These are phyloP conservation scores for Aplocera efformata DNA, from an alignment of 2,888 invertebrate species.

Conservation along the genomic window DNA sequence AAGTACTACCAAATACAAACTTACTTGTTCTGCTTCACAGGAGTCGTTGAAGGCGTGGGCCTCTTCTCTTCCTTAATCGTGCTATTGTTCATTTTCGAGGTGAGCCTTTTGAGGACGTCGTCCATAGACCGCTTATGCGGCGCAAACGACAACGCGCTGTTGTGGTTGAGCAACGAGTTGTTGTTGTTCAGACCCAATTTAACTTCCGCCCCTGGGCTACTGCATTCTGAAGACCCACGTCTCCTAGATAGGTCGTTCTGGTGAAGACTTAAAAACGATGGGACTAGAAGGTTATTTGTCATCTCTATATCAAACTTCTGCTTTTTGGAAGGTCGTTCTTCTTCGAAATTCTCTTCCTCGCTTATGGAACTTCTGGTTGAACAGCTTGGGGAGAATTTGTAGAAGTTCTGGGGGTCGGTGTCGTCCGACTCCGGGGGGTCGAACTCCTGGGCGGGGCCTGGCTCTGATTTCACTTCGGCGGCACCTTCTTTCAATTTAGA, in stretches of 20 bases:
- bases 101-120: slow-evolving; percentile 92
- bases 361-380: slow-evolving; percentile 73
- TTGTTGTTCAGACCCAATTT: slow-evolving; percentile 84
- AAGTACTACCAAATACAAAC: too few relatives aligned
- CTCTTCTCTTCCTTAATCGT: slow-evolving; percentile 86
- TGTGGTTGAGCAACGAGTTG: slow-evolving; percentile 83
- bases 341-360: slow-evolving; percentile 82
- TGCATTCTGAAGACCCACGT: slow-evolving; percentile 85
- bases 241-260: slow-evolving; percentile 74
- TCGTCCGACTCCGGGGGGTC: slow-evolving; percentile 68
- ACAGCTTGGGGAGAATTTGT: slow-evolving; percentile 73
- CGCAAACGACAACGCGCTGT: slow-evolving; percentile 73
- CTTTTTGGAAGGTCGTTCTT: slow-evolving; percentile 82
- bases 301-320: slow-evolving; percentile 82
- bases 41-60: slow-evolving; percentile 85
- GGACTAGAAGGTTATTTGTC: slow-evolving; percentile 81
- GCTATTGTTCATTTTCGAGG: slow-evolving; percentile 91
- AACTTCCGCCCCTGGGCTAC: slow-evolving; percentile 84
- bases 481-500: slow-evolving; percentile 93
- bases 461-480: slow-evolving; percentile 69
- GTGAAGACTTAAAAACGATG: slow-evolving; percentile 77
- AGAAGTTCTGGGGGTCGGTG: slow-evolving; percentile 62
- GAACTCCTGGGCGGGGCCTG: slow-evolving; percentile 77
- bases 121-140: slow-evolving; percentile 92
- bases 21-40: slow-evolving; percentile 80